phyloP scores from a whole-genome alignment of 2,113 vertebrate genomes.

The Myotis brandtii region DNA sequence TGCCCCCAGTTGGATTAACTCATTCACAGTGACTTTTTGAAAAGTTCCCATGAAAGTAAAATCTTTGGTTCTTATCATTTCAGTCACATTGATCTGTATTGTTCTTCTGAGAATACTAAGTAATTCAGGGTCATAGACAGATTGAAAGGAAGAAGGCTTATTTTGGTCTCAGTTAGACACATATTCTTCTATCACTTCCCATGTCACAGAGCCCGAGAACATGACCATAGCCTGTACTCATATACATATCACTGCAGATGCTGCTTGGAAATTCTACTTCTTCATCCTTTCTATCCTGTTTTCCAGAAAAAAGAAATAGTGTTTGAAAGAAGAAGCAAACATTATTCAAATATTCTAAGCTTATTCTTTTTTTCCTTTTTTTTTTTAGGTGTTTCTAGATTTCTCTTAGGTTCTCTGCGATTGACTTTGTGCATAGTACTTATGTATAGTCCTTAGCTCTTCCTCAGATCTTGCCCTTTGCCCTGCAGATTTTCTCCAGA shows the following conservation, averaged over 20 bases:
- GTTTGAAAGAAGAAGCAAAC: neutral
- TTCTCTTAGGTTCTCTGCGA: neutral
- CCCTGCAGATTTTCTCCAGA: neutral
- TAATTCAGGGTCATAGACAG: conserved; percentile 43
- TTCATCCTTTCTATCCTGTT: neutral
- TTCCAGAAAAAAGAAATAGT: neutral
- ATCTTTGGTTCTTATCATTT: conserved; percentile 33
- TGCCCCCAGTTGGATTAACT: neutral
- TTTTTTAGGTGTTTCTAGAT: neutral
- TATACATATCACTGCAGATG: neutral
- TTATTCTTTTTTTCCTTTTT: neutral
- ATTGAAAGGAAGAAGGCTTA: conserved; percentile 15
- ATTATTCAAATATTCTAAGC: neutral
- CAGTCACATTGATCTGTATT: conserved; percentile 35
- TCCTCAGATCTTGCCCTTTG: neutral
- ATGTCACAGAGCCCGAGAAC: neutral
- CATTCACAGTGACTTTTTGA: neutral
- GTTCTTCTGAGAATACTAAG: conserved; percentile 55
- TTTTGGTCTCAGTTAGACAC: neutral
- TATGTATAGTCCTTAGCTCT: neutral
- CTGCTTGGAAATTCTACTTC: neutral
- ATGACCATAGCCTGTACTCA: neutral
- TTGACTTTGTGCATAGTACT: neutral
- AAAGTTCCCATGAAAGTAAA: conserved; percentile 44
- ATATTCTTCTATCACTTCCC: neutral